Conservation (phyloP, 2,797 vertebrate species). For the Tapera naevia region DNA sequence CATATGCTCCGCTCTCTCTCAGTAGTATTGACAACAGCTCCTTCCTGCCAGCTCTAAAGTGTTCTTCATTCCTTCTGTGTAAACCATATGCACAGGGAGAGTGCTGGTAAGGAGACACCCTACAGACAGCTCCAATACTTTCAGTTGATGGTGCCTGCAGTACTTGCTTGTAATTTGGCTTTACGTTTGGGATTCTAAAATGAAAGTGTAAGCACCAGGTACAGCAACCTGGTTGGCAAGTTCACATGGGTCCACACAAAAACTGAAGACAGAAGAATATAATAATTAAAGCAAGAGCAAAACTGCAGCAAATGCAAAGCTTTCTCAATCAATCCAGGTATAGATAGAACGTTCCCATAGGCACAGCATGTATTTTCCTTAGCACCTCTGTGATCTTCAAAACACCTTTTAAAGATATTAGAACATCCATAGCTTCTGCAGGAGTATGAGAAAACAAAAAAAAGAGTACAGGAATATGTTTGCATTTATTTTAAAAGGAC, state of each 20-base stretch:
- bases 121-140: neutral
- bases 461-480: constrained; percentile 17
- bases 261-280: neutral
- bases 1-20: constrained; percentile 38
- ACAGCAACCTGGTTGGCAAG: neutral
- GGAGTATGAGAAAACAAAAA: neutral
- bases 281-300: neutral
- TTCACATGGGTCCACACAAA: neutral
- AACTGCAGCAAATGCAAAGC: neutral
- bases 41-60: constrained; percentile 30
- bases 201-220: neutral
- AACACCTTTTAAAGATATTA: neutral
- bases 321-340: neutral
- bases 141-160: neutral
- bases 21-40: constrained; percentile 16
- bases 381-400: neutral
- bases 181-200: neutral
- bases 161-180: neutral
- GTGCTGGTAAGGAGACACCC: neutral
- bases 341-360: neutral
- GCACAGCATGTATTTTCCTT: neutral
- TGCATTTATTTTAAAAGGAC: constrained; percentile 42
- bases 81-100: neutral
- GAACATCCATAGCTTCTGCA: neutral
- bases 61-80: neutral